phyloP scores from a whole-genome alignment of 2,113 vertebrate species.

The Caracal caracal region DNA sequence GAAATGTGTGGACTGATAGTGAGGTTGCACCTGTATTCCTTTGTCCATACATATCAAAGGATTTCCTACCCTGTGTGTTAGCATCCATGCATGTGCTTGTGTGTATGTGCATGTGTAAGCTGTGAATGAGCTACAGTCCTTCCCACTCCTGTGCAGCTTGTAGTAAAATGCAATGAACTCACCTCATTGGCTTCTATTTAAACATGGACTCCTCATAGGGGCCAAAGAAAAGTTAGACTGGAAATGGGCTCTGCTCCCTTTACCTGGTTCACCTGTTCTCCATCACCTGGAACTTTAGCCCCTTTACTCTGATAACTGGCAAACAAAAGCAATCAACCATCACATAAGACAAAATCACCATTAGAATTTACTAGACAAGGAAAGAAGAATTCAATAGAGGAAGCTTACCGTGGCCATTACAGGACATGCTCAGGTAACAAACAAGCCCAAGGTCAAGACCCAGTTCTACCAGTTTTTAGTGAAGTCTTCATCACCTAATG shows the following conservation, averaged over 20 bases:
- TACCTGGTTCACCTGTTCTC: background rate
- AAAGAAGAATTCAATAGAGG: background rate
- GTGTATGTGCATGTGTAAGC: background rate
- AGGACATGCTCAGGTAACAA: background rate
- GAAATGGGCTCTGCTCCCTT: background rate
- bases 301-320: background rate
- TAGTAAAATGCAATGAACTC: background rate
- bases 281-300: background rate
- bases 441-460: background rate
- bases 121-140: accelerated
- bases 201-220: background rate
- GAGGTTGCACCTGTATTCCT: background rate
- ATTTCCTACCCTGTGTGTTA: background rate
- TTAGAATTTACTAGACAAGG: background rate
- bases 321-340: background rate
- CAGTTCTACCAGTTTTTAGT: background rate
- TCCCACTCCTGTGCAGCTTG: background rate
- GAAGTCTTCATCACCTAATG: background rate
- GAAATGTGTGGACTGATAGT: background rate
- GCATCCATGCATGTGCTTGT: background rate
- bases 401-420: background rate
- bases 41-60: accelerated
- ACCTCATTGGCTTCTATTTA: background rate
- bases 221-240: background rate
- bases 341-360: background rate